Base-by-base conservation (phyloP, 2,797 vertebrate genomes). In the Lophotriccus pileatus region DNA sequence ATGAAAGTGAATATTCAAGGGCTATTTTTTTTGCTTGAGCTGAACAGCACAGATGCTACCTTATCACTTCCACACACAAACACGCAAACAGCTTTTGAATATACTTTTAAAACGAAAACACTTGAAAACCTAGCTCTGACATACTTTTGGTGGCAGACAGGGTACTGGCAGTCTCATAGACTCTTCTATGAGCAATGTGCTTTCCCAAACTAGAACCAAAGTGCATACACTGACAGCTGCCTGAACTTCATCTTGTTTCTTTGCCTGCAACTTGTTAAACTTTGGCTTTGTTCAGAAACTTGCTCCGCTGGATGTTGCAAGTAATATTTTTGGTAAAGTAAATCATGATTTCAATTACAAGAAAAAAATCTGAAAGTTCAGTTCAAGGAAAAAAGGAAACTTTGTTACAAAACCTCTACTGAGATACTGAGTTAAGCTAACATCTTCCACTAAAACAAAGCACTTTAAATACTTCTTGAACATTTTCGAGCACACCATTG, bases 151-250 rank as follows among this genome's bases (percentile, higher is more conserved):
- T 68, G 43, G 41, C 30, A 9, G 53, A 70, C 2, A 27, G 28
- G 46, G 43, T 46, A 87, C 36, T 63, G 49, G 13, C 27, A 89
- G 66, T 82, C 91, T 52, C 53, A 34, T 27, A 79, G 59, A 66
- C 32, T 88, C n/a, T 28, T 75, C 46, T 82, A 41, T 2, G 8
- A 84, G n/a, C 44, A 72, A 34, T 47, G 34, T 60, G 69, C 59
- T 53, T 84, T 93, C 78, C 34, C 59, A 62, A 87, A 94, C 43
- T 36, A 90, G 77, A 93, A 92, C 34, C 50, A 78, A 95, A 96
- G 81, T 64, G 63, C 91, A 53, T 21, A 46, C 37, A 5, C 46
- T 82, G 78, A 52, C 70, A 92, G 74, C 36, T 62, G 39, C 30
- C 63, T 53, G 53, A 89, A 89, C 39, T 79, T 85, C 39, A 24